Conservation (phyloP, 1,140 invertebrate species). For the Luehdorfia chinensis region DNA sequence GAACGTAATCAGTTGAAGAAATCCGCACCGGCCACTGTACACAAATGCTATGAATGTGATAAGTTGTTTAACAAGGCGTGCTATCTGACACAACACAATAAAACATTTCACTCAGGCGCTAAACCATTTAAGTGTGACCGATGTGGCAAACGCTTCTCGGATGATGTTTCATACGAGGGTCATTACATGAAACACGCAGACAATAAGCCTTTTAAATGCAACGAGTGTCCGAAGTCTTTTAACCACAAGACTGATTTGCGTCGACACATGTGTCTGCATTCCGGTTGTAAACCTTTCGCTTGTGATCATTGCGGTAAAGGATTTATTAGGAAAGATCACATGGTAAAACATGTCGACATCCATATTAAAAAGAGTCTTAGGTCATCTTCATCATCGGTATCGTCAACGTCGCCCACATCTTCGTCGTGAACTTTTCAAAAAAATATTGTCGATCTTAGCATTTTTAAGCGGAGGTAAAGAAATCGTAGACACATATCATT, state of each 20-base stretch:
- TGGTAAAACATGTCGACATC: constrained; percentile 94
- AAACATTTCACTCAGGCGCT: constrained; percentile 91
- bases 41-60: constrained; percentile 89
- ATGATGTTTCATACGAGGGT: constrained; percentile 81
- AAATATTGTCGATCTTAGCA: too few relatives aligned
- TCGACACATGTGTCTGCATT: constrained; percentile 92
- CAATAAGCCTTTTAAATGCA: constrained; percentile 93
- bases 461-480: constrained; percentile 4
- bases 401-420: constrained; percentile 41
- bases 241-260: constrained; percentile 93
- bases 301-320: constrained; percentile 91
- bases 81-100: constrained; percentile 93
- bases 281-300: constrained; percentile 87
- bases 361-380: constrained; percentile 79
- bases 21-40: constrained; percentile 56
- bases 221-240: constrained; percentile 88
- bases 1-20: constrained; percentile 69
- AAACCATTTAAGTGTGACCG: constrained; percentile 90
- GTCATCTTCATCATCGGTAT: constrained; percentile 36
- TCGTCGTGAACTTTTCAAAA: constrained; percentile 31
- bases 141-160: constrained; percentile 90
- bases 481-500: constrained; percentile 49
- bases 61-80: constrained; percentile 92
- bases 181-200: constrained; percentile 88
- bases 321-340: constrained; percentile 96